Base-by-base conservation (phyloP, 2,888 invertebrate species). In the Diabrotica balteata region DNA sequence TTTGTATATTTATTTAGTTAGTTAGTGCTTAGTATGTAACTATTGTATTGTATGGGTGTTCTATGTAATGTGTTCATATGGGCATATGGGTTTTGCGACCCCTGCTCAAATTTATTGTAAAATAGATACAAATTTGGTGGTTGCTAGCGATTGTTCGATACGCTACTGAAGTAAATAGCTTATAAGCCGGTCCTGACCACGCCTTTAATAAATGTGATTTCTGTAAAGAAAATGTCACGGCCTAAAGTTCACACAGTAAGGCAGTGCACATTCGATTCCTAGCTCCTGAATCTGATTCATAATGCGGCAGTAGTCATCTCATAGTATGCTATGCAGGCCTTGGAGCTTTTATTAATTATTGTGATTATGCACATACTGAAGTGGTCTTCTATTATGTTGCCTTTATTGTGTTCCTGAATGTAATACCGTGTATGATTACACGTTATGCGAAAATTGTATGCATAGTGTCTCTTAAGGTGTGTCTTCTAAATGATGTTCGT, bases 141-240 rank as follows among this genome's bases (percentile, higher is more conserved):
- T 2, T 42, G 10, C 42, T 32, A 9, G 52, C 43, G 8, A 42
- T 53, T 42, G 42, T 53, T 5, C 22, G 52, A 8, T 52, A 10
- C 52, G 22, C 32, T 53, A 10, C 8, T 32, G 32, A 32, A 22
- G 3, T 46, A 8, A 49, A 43, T 45, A 51, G 61, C 77, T 77
- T 79, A 51, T 52, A 59, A 64, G 51, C 64, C 64, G 59, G 59
- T 59, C 58, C 64, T 58, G 64, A 79, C 77, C 78, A 78, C 78
- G 78, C 80, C 79, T 80, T 80, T 80, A 78, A 79, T 80, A 77
- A 79, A 79, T 78, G 77, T 76, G 72, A 77, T 79, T 79, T 73
- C 75, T 66, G 73, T 64, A 75, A 47, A 6, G 55, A 57, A 81
- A 81, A 82, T 82, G 81, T 82, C 82, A 82, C 75, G 81, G 81